Conservation (phyloP, 2,113 vertebrate genomes). For the Apodemus sylvaticus region DNA sequence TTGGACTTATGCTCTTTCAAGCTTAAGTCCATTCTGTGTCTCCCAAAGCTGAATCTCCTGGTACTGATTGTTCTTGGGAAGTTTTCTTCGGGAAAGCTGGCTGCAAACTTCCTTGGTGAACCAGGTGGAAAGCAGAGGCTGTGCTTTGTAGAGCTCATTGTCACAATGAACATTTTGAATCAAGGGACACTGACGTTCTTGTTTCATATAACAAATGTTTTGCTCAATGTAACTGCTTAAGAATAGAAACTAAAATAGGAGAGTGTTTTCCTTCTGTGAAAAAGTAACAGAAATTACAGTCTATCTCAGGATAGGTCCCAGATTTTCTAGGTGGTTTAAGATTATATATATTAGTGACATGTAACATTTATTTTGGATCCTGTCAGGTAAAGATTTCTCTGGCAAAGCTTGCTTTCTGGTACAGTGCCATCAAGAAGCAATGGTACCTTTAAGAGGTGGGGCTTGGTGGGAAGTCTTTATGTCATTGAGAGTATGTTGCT, state of each 20-base stretch:
- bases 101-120: neutral
- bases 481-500: neutral
- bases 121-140: neutral
- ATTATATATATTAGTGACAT: neutral
- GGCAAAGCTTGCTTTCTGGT: neutral
- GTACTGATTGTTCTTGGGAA: neutral
- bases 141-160: neutral
- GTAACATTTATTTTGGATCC: neutral
- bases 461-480: neutral
- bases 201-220: neutral
- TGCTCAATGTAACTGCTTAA: conserved; percentile 2
- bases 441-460: neutral
- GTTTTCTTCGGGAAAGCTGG: neutral
- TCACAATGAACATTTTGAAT: neutral
- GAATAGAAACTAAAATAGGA: conserved; percentile 3
- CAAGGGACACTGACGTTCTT: neutral
- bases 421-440: neutral
- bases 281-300: conserved; percentile 30
- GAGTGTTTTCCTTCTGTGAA: neutral
- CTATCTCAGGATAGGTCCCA: neutral
- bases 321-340: neutral
- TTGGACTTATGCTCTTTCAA: neutral
- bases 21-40: neutral
- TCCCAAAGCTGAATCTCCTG: neutral
- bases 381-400: neutral